phyloP scores from a whole-genome alignment of 2,113 vertebrate genomes.

The Takifugu flavidus region DNA sequence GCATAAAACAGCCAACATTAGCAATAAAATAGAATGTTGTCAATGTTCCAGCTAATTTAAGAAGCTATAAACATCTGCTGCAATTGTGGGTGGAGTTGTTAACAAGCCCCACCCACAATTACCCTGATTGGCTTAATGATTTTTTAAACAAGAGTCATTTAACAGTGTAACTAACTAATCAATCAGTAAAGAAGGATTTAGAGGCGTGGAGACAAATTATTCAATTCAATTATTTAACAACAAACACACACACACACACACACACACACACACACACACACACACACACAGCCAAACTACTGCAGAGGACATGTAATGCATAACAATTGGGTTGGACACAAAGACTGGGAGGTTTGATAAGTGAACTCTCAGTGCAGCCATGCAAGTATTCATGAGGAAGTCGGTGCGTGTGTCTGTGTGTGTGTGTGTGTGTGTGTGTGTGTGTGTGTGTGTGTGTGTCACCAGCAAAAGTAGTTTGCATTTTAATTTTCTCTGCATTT shows the following conservation, averaged over 20 bases:
- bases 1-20: no score
- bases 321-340: constrained; percentile 47
- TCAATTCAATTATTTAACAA: not conserved
- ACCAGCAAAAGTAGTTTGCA: not conserved
- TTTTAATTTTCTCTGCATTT: not conserved
- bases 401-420: not conserved
- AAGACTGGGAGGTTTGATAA: constrained; percentile 18
- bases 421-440: constrained; percentile 21
- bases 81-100: not conserved
- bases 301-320: constrained; percentile 39
- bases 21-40: not conserved
- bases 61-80: no score
- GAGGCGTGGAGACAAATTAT: not conserved
- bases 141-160: not conserved
- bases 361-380: constrained; percentile 5
- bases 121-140: not conserved
- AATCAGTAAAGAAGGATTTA: not conserved
- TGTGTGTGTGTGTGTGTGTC: not conserved
- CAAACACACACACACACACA: constrained; percentile 1
- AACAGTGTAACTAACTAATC: not conserved
- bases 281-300: constrained; percentile 5
- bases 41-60: not conserved
- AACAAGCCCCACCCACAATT: not conserved
- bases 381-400: constrained; percentile 13
- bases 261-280: constrained; percentile 7